Evolutionary conservation across 2,113 vertebrate species (phyloP).

Genomic region (Rhynchomys soricoides): DNA sequence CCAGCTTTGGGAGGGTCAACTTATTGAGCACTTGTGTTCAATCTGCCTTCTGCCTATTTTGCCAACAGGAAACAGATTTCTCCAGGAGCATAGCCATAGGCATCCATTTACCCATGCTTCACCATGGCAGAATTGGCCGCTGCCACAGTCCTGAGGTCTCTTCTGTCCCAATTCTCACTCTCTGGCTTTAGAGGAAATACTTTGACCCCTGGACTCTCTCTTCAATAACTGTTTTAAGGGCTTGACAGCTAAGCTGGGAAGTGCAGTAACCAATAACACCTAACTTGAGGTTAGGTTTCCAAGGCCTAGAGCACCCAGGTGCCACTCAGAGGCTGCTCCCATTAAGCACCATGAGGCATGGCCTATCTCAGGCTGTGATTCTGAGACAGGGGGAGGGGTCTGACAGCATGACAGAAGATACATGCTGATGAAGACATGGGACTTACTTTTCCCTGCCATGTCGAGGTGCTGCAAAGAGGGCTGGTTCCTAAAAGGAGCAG

Average conservation of each 20-base stretch:
- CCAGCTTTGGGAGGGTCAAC: neutral
- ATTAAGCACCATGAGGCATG: neutral
- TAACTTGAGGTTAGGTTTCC: neutral
- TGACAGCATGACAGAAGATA: neutral
- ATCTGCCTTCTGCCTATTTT: neutral
- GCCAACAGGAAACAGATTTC: neutral
- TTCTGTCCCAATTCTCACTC: neutral
- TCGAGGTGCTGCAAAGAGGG: rapidly evolving
- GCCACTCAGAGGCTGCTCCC: neutral
- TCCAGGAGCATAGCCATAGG: neutral
- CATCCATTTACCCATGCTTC: neutral
- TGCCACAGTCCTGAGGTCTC: neutral
- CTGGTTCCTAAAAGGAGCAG: neutral
- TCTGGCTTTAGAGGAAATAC: neutral
- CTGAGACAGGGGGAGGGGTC: neutral
- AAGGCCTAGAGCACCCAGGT: neutral
- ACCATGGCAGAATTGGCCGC: neutral
- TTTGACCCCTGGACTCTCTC: neutral
- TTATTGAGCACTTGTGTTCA: neutral
- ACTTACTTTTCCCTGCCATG: rapidly evolving
- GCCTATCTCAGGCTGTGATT: neutral
- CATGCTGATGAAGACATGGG: rapidly evolving
- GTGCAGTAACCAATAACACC: too few relatives aligned
- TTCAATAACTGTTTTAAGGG: neutral
- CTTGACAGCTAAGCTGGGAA: neutral